Percentiles rank a stretch among this genome's conserved stretches.
Evolutionary conservation across 2,113 vertebrate genomes (phyloP).

Genomic region (Protobothrops flavoviridis): DNA sequence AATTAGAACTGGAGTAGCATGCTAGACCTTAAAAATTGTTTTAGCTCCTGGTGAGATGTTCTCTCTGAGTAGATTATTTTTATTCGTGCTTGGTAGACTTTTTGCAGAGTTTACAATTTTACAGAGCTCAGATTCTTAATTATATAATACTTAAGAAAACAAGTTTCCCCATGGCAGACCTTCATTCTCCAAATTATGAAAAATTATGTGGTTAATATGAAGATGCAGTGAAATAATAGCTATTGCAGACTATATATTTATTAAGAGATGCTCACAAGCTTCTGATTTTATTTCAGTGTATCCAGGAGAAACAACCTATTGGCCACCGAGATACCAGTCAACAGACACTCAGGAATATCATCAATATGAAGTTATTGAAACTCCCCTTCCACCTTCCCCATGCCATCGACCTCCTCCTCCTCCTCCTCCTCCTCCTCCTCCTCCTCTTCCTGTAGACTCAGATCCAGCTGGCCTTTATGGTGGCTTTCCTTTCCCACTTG

Average conservation of each 20-base stretch:
- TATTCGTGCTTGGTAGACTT: neutral
- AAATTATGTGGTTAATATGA: too few relatives aligned
- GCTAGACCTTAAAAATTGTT: neutral
- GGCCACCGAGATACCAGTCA: conserved; percentile 75
- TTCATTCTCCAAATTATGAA: neutral
- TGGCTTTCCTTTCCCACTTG: conserved; percentile 93
- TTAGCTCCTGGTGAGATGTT: neutral
- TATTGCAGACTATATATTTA: neutral
- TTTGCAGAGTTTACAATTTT: neutral
- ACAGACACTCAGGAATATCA: conserved; percentile 81
- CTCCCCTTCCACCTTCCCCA: conserved; percentile 64
- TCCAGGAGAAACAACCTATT: conserved; percentile 75
- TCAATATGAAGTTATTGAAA: conserved; percentile 82
- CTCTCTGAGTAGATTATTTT: neutral
- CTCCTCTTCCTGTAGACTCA: conserved; percentile 30
- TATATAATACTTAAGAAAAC: neutral
- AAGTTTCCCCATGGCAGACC: too few relatives aligned
- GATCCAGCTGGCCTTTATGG: conserved; percentile 81
- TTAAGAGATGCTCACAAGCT: conserved; percentile 28
- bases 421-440: conserved; percentile 26
- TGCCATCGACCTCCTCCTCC: conserved; percentile 59
- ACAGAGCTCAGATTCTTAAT: neutral
- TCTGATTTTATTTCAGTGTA: conserved; percentile 75
- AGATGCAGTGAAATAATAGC: neutral
- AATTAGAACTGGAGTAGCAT: neutral